These are phyloP conservation scores for Dendrocopos noguchii DNA, from an alignment of 2,113 vertebrate genomes.

Conservation along the genomic window DNA sequence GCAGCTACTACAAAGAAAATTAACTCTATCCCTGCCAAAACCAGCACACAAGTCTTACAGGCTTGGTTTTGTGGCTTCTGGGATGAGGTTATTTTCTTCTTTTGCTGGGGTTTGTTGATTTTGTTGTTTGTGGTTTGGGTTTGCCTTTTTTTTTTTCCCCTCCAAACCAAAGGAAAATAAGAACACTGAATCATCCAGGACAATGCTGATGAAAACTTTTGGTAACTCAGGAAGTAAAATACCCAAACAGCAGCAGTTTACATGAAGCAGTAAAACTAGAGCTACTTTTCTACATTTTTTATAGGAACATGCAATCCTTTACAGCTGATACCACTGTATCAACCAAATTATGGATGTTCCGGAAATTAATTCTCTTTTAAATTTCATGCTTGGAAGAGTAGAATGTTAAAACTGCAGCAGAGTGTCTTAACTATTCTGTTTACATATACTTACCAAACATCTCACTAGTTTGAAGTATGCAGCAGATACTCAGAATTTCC, in stretches of 20 bases:
- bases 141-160: background rate
- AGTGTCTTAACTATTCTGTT: background rate
- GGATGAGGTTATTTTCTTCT: too few relatives aligned
- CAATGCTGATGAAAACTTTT: background rate
- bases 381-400: background rate
- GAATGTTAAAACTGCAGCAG: background rate
- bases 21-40: background rate
- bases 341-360: background rate
- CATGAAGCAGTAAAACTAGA: background rate
- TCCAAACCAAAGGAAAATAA: background rate
- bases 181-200: background rate
- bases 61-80: background rate
- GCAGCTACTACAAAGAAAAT: background rate
- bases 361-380: background rate
- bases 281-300: background rate
- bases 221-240: background rate
- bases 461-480: background rate
- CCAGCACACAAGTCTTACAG: background rate
- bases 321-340: background rate
- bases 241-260: background rate
- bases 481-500: background rate
- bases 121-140: rapidly evolving
- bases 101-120: too few relatives aligned
- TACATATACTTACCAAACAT: background rate
- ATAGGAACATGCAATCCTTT: background rate